A percentile compares a stretch with the other conserved stretches of the same genome.
Evolutionary conservation across 1,140 invertebrate genomes (phyloP).

Genomic region (Manduca sexta): DNA sequence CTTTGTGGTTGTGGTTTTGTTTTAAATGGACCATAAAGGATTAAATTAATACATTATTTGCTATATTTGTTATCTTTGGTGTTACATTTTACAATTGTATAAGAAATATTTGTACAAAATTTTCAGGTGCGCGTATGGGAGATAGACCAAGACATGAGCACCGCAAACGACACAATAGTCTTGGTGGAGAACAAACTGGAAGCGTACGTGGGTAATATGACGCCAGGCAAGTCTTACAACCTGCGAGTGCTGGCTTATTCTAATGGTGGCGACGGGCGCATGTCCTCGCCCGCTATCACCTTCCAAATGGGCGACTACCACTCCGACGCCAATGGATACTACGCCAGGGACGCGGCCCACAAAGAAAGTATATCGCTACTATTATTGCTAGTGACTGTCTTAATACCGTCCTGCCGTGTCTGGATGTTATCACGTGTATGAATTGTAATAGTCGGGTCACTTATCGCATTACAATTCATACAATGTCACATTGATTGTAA

Average conservation of each 20-base stretch:
- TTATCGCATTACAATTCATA: neutral
- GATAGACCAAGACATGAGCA: slow-evolving; percentile 92
- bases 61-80: too few species aligned
- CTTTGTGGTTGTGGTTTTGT: too few species aligned
- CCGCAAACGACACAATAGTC: slow-evolving; percentile 89
- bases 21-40: too few species aligned
- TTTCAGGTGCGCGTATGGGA: slow-evolving; percentile 91
- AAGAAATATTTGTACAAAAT: slow-evolving; percentile 7
- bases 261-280: slow-evolving; percentile 94
- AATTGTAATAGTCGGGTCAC: neutral
- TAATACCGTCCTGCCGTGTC: neutral
- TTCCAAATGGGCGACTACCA: slow-evolving; percentile 88
- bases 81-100: too few species aligned
- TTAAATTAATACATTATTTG: too few species aligned
- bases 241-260: slow-evolving; percentile 94
- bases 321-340: slow-evolving; percentile 57
- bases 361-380: neutral
- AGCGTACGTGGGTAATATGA: slow-evolving; percentile 83
- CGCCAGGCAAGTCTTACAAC: slow-evolving; percentile 90
- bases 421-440: neutral
- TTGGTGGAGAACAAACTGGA: slow-evolving; percentile 84
- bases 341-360: slow-evolving; percentile 32
- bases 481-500: neutral
- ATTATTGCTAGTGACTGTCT: neutral
- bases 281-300: slow-evolving; percentile 92